phyloP scores from a whole-genome alignment of 2,888 invertebrate genomes.

The Venusia cambrica region DNA sequence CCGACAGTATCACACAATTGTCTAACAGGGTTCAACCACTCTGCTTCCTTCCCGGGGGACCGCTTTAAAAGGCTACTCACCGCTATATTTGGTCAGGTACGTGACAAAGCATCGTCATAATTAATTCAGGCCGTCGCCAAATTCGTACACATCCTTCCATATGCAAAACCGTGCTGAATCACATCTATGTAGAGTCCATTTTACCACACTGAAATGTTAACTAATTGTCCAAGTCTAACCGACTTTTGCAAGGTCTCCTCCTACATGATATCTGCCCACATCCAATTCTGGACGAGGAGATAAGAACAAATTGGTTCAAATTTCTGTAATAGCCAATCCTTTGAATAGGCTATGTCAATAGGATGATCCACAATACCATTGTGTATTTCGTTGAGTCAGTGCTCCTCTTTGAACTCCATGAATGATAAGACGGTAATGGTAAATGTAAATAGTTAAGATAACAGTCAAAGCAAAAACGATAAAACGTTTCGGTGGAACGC shows the following conservation, averaged over 20 bases:
- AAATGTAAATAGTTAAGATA: slow-evolving; percentile 25
- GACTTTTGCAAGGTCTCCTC: slow-evolving; percentile 71
- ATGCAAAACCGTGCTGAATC: slow-evolving; percentile 55
- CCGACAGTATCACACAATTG: slow-evolving; percentile 43
- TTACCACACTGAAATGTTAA: slow-evolving; percentile 36
- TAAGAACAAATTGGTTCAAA: slow-evolving; percentile 61
- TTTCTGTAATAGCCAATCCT: slow-evolving; percentile 35
- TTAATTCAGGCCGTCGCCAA: slow-evolving; percentile 72
- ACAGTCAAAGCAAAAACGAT: slow-evolving; percentile 27
- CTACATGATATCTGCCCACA: slow-evolving; percentile 75
- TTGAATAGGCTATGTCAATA: slow-evolving; percentile 16
- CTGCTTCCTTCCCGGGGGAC: slow-evolving; percentile 66
- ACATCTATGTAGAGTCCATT: slow-evolving; percentile 49
- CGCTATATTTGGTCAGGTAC: slow-evolving; percentile 71
- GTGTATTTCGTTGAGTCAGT: slow-evolving; percentile 20
- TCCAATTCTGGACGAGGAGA: slow-evolving; percentile 61
- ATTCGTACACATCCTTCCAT: slow-evolving; percentile 51
- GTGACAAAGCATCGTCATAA: slow-evolving; percentile 68
- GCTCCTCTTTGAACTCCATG: slow-evolving; percentile 21
- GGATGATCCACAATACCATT: slow-evolving; percentile 9
- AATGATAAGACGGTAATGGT: slow-evolving; percentile 29
- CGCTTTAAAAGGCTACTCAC: slow-evolving; percentile 58
- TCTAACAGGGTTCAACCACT: slow-evolving; percentile 63
- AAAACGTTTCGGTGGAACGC: slow-evolving; percentile 27
- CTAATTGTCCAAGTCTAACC: slow-evolving; percentile 61